Conservation (phyloP, 2,113 vertebrate genomes). For the Hiodon tergisus region DNA sequence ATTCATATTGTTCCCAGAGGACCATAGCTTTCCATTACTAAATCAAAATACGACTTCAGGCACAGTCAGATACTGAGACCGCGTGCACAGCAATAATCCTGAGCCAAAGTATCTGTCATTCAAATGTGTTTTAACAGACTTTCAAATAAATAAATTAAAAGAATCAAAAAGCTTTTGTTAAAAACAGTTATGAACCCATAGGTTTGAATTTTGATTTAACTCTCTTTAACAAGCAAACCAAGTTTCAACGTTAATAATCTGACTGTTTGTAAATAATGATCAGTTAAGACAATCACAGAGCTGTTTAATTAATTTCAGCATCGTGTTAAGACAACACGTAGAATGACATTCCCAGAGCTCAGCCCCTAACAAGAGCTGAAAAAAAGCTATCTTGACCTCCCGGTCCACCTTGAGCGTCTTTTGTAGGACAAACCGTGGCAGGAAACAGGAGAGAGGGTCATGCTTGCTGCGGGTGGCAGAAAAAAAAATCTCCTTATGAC, state of each 20-base stretch:
- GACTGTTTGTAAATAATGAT: background rate
- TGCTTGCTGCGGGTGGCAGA: constrained; percentile 36
- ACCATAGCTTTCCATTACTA: no score
- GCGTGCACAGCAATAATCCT: no score
- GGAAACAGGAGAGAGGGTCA: constrained; percentile 31
- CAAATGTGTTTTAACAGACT: no score
- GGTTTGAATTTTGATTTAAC: constrained; percentile 3
- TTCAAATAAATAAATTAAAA: background rate
- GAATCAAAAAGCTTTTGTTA: background rate
- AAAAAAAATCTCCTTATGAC: constrained; percentile 42
- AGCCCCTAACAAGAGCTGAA: background rate
- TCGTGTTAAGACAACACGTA: background rate
- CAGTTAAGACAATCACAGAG: constrained; percentile 11
- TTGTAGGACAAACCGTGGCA: constrained; percentile 43
- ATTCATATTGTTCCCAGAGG: no score
- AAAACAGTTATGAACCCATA: background rate
- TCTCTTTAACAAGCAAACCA: background rate
- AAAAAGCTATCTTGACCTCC: background rate
- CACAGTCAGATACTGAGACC: no score
- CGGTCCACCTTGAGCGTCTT: background rate
- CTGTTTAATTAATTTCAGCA: background rate
- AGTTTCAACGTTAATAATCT: background rate
- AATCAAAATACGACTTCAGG: no score
- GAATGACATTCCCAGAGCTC: background rate
- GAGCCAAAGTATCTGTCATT: no score